Conservation (phyloP, 2,888 invertebrate genomes). For the Quadroppia sp. region DNA sequence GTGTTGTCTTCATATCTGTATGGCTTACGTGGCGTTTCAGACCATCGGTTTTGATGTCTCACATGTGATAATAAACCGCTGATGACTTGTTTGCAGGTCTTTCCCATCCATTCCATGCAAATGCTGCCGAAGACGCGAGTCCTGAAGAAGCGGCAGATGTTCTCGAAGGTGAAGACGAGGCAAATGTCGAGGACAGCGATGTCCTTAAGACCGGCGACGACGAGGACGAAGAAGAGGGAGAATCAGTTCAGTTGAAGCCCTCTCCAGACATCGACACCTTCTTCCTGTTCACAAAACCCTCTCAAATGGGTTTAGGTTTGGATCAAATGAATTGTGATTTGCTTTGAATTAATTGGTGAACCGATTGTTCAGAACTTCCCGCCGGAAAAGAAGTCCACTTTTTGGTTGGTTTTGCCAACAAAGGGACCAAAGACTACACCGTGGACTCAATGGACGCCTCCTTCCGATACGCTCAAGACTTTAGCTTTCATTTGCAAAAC, state of each 20-base stretch:
- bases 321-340: background rate
- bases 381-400: conserved; percentile 90
- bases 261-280: conserved; percentile 88
- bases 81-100: background rate
- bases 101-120: conserved; percentile 22
- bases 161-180: conserved; percentile 61
- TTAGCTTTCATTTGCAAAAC: conserved; percentile 96
- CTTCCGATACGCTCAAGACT: conserved; percentile 98
- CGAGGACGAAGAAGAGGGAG: conserved; percentile 53
- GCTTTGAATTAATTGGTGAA: background rate
- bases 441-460: conserved; percentile 94
- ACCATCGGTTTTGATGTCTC: background rate
- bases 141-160: conserved; percentile 48
- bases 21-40: conserved; percentile 31
- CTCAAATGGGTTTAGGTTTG: conserved; percentile 61
- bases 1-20: background rate
- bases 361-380: conserved; percentile 63
- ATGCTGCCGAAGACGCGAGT: conserved; percentile 53
- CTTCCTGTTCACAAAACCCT: conserved; percentile 67
- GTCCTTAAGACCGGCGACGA: conserved; percentile 20
- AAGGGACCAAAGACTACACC: conserved; percentile 81
- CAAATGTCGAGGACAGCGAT: conserved; percentile 48
- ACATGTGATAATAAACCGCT: background rate
- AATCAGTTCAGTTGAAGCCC: conserved; percentile 56
- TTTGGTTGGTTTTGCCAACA: conserved; percentile 92